Evolutionary conservation across 2,888 invertebrate species (phyloP), one percentile per base, ranked within the genome.

Genomic region (Megaustenia siamemsis): DNA sequence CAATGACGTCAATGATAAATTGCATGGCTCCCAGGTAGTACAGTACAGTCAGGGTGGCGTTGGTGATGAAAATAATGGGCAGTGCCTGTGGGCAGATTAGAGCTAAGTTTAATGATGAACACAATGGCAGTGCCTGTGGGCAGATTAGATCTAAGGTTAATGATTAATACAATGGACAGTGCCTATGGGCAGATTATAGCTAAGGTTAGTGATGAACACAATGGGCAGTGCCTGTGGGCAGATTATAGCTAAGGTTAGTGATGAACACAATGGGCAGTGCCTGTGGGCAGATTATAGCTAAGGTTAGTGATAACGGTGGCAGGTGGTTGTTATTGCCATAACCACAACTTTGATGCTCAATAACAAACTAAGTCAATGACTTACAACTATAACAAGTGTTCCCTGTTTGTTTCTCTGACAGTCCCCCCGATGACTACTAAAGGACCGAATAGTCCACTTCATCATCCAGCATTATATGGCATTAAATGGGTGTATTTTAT

Each of bases 51-150:
- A 98, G 96, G 89, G 96, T 95, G 94, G 98, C 97, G 91, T 97
- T 97, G 94, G 98, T 97, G 95, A 98, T 98, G 94, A 97, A 97
- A 81, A 98, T 97, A 10, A 98, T 97, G 0, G 98, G 96, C 71
- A 98, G 94, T 0, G 96, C 96, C 93, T 94, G 88, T 24, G 18
- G 68, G 35, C 10, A 40, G 2, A 66, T 18, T 24, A n/a, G n/a
- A 0, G 56, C 0, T 56, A 1, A n/a, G 6, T 18, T 24, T 15
- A 18, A 18, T 12, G n/a, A 56, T 45, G 45, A 10, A 10, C 6
- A 45, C 18, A 24, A 21, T 3, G 56, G 4, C 24, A 1, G 56
- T 56, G 56, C 5, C 4, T 18, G 24, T 56, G n/a, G 24, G 21
- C 10, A 56, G 56, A 4, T 12, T 49, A 18, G 10, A 12, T 12